These are phyloP conservation scores for Bombylius major DNA, from an alignment of 2,888 invertebrate genomes.

Conservation along the genomic window DNA sequence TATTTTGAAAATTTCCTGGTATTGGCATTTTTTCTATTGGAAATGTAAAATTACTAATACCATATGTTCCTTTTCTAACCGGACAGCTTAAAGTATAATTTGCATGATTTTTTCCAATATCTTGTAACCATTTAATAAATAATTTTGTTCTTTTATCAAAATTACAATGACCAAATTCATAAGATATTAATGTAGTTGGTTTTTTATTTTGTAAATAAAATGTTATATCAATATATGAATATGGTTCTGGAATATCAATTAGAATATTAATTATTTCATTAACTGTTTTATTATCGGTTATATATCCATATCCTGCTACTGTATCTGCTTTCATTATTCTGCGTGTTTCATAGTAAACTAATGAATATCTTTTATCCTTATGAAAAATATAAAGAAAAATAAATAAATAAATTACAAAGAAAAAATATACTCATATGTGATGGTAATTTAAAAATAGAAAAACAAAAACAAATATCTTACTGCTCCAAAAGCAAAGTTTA, in stretches of 20 bases:
- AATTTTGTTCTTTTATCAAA: neutral
- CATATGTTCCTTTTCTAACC: neutral
- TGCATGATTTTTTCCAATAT: neutral
- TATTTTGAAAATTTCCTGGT: neutral
- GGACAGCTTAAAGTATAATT: neutral
- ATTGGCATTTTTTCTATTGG: neutral
- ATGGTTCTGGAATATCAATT: neutral
- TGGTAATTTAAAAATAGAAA: too few relatives aligned
- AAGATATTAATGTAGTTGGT: neutral
- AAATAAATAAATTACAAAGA: neutral
- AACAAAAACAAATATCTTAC: too few relatives aligned
- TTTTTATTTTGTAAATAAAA: neutral
- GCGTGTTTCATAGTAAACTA: neutral
- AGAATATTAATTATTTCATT: neutral
- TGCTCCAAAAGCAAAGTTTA: too few relatives aligned
- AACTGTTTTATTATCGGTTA: neutral
- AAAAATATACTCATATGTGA: too few relatives aligned
- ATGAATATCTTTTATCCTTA: neutral
- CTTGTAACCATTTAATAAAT: neutral
- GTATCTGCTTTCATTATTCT: neutral
- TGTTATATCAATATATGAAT: neutral
- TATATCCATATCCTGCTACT: neutral
- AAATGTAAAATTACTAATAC: neutral
- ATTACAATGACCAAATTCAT: neutral
- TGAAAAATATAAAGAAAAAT: neutral